Conservation (phyloP, 2,113 vertebrate genomes). For the Amphilophus citrinellus region DNA sequence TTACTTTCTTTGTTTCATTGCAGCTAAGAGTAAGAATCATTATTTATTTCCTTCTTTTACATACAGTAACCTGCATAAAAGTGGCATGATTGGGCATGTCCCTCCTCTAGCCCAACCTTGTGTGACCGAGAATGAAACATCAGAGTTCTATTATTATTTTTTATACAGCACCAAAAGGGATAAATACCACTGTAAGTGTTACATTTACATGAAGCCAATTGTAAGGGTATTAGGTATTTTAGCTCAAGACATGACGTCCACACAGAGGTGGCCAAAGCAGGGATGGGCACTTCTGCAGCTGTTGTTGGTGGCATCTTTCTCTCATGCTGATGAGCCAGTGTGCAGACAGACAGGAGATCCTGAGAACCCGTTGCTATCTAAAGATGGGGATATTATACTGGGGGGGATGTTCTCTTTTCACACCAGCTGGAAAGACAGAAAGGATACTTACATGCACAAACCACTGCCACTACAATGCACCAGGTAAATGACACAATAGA, state of each 20-base stretch:
- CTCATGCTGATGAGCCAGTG: slow-evolving; percentile 23
- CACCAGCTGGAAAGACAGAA: slow-evolving; percentile 54
- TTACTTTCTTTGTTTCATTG: too few species aligned
- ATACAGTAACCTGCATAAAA: not conserved
- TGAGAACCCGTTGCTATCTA: too few species aligned
- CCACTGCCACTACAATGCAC: slow-evolving; percentile 67
- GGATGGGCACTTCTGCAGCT: slow-evolving; percentile 57
- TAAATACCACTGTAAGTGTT: slow-evolving; percentile 39
- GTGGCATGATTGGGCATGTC: not conserved
- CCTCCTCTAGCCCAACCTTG: not conserved
- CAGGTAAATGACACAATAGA: slow-evolving; percentile 48
- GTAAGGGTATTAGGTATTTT: not conserved
- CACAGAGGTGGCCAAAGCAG: slow-evolving; percentile 56
- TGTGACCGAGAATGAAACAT: not conserved
- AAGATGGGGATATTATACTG: not conserved
- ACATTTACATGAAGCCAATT: not conserved
- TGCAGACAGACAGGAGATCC: too few species aligned
- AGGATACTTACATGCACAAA: slow-evolving; percentile 39
- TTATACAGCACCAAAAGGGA: not conserved
- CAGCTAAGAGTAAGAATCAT: too few species aligned
- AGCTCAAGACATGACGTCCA: slow-evolving; percentile 28
- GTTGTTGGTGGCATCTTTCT: slow-evolving; percentile 28
- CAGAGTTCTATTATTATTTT: not conserved
- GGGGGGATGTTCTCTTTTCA: slow-evolving; percentile 75
- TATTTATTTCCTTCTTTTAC: not conserved